Evolutionary conservation across 2,113 vertebrate species (phyloP).

Genomic region (Zosterops lateralis): DNA sequence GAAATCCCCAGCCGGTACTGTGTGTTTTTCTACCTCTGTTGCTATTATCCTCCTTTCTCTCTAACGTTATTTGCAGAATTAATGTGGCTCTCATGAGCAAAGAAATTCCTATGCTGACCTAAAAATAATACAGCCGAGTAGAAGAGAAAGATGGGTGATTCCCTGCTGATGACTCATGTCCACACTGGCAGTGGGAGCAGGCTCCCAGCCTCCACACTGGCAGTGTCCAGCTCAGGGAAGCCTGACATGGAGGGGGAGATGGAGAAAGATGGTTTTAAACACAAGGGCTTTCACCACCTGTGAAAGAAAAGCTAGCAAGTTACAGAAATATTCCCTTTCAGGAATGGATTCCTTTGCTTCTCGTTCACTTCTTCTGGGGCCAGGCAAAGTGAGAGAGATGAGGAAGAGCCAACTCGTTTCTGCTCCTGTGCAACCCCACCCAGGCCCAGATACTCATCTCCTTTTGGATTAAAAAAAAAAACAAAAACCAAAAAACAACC

Average conservation of each 20-base stretch:
- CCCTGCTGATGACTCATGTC: not conserved
- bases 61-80: not conserved
- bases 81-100: not conserved
- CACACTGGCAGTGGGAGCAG: not conserved
- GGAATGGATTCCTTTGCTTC: constrained; percentile 45
- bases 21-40: not conserved
- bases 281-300: not conserved
- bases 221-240: not conserved
- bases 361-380: not conserved
- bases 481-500: not conserved
- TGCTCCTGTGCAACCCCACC: constrained; percentile 49
- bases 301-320: not conserved
- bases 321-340: not conserved
- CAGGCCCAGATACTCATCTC: constrained; percentile 56
- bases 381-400: not conserved
- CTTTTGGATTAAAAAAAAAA: not conserved
- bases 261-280: not conserved
- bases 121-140: not conserved
- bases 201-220: not conserved
- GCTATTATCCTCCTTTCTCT: not conserved
- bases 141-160: not conserved
- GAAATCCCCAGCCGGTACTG: accelerated
- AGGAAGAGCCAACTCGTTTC: constrained; percentile 36
- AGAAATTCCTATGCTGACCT: not conserved
- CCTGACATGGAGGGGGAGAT: not conserved